These are phyloP conservation scores for Heliornis fulica DNA, from an alignment of 2,113 vertebrate species.

Conservation along the genomic window DNA sequence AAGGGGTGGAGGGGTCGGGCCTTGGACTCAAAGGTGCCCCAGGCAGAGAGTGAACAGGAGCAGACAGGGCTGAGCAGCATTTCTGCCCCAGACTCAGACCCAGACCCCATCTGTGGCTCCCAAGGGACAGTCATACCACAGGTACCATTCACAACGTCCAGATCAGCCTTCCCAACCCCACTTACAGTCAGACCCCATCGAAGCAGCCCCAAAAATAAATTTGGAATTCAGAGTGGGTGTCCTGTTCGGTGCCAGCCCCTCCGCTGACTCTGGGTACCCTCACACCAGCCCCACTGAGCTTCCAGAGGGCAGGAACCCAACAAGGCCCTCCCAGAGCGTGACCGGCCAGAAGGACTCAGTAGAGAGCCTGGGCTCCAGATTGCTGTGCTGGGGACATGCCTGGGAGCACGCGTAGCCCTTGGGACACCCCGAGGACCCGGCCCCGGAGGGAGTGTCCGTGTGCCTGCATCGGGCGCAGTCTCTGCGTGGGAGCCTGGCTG, in stretches of 20 bases:
- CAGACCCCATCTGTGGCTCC: background rate
- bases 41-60: background rate
- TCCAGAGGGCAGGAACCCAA: background rate
- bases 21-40: background rate
- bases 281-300: accelerated
- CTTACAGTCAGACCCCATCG: background rate
- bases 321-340: background rate
- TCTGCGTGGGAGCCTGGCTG: background rate
- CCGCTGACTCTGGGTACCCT: background rate
- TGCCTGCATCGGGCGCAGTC: accelerated
- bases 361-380: background rate
- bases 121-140: background rate
- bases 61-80: background rate
- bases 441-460: background rate
- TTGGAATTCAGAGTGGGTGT: background rate
- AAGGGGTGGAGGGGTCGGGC: background rate
- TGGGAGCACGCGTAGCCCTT: background rate
- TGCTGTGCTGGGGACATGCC: background rate
- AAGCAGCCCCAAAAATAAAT: background rate
- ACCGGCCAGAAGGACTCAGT: background rate
- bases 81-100: background rate
- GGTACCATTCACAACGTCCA: background rate
- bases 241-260: background rate
- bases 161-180: background rate
- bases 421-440: accelerated